Evolutionary conservation across 2,113 vertebrate genomes (phyloP).

Genomic region (Spea bombifrons): DNA sequence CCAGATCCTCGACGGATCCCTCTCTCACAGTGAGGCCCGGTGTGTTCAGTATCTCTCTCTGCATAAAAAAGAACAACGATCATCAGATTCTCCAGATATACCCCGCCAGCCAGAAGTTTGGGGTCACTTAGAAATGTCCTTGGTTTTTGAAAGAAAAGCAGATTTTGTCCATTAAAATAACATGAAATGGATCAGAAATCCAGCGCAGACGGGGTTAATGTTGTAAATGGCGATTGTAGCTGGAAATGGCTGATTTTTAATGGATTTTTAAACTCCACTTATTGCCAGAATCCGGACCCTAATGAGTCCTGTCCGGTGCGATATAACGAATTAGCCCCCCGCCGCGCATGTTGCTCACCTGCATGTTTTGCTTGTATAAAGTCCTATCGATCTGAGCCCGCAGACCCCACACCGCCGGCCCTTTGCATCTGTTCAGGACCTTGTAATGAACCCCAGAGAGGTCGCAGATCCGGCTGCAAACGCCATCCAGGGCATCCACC

Average conservation of each 20-base stretch:
- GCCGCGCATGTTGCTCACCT: constrained; percentile 66
- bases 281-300: too few relatives aligned
- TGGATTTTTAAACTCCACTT: too few relatives aligned
- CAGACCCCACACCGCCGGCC: constrained; percentile 93
- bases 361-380: constrained; percentile 81
- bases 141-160: too few relatives aligned
- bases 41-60: constrained; percentile 82
- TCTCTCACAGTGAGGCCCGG: constrained; percentile 79
- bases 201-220: too few relatives aligned
- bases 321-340: too few relatives aligned
- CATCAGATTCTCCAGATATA: background rate
- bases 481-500: constrained; percentile 87
- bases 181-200: too few relatives aligned
- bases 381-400: constrained; percentile 88
- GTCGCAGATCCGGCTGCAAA: constrained; percentile 87
- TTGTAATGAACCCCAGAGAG: constrained; percentile 88
- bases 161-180: too few relatives aligned
- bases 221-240: too few relatives aligned
- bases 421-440: constrained; percentile 86
- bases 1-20: constrained; percentile 84
- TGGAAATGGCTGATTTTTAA: too few relatives aligned
- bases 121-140: too few relatives aligned
- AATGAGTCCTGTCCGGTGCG: too few relatives aligned
- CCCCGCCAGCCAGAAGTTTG: too few relatives aligned
- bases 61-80: constrained; percentile 47